phyloP scores from a whole-genome alignment of 2,797 vertebrate species.

The Synanceia verrucosa region DNA sequence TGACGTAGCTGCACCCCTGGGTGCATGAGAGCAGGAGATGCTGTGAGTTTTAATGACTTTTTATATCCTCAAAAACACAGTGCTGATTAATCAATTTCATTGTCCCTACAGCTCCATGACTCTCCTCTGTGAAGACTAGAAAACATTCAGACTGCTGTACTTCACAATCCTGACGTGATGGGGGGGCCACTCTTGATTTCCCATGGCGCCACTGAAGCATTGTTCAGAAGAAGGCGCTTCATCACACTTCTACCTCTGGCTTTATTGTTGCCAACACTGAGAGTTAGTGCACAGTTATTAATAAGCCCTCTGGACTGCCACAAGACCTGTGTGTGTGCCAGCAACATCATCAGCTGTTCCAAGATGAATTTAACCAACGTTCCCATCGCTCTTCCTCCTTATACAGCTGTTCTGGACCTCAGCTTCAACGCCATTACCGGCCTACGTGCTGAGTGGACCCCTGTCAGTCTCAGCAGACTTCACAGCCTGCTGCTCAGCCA shows the following conservation, averaged over 20 bases:
- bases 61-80: not conserved
- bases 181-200: slow-evolving; percentile 28
- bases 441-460: slow-evolving; percentile 89
- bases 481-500: slow-evolving; percentile 89
- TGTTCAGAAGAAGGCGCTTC: slow-evolving; percentile 20
- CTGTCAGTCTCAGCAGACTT: slow-evolving; percentile 79
- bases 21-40: slow-evolving; percentile 10
- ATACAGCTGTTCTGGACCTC: slow-evolving; percentile 89
- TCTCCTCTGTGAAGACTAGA: slow-evolving; percentile 25
- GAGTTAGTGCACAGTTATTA: slow-evolving; percentile 24
- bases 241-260: slow-evolving; percentile 41
- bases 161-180: slow-evolving; percentile 44
- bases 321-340: slow-evolving; percentile 90
- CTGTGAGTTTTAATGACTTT: not conserved
- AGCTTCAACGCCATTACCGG: slow-evolving; percentile 90
- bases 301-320: slow-evolving; percentile 79
- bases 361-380: slow-evolving; percentile 83
- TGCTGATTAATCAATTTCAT: slow-evolving; percentile 18
- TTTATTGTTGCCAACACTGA: slow-evolving; percentile 38
- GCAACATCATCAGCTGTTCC: slow-evolving; percentile 95
- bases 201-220: slow-evolving; percentile 6
- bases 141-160: not conserved
- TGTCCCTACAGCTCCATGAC: slow-evolving; percentile 54
- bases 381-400: slow-evolving; percentile 83
- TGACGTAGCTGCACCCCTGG: slow-evolving; percentile 25